Base-by-base conservation (phyloP, 1,140 invertebrate genomes). In the Apis laboriosa region DNA sequence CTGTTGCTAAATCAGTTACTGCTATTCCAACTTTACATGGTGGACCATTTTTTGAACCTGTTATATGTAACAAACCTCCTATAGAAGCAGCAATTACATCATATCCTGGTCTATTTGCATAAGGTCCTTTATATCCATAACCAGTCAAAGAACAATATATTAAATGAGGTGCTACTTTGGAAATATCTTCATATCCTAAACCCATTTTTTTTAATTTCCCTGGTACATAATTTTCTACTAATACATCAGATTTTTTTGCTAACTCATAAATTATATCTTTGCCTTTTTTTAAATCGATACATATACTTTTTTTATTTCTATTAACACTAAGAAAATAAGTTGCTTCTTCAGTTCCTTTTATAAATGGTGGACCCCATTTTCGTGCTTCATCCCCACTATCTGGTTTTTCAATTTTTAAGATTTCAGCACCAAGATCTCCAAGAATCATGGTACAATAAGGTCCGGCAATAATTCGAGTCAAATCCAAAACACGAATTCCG, bases 131-230 rank as follows among this genome's bases (percentile, higher is more conserved):
- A 1, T 96, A 95, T 0, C 99, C 99, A 94, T 97, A 99, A 1
- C 98, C 99, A 82, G 98, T 98, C 60, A 99, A 96, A 0, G 98
- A 98, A 94, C 98, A 99, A 90, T 99, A 99, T 80, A 99, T 97
- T 17, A 99, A 94, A 64, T 95, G 94, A 0, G 98, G 97, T 81
- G 97, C 97, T 13, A 97, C 89, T 76, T 94, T 89, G 21, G 95
- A 95, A 49, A 99, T 87, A 21, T 96, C 93, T 11, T 97, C 93
- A 92, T 98, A 99, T 43, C 97, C 98, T 70, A 99, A 92, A 11
- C 96, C 96, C 72, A 98, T 94, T 78, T 96, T 92, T 49, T 96
- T 95, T 83, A 99, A 92, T 89, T 98, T 98, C 1, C 98, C 98
- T 21, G 99, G 99, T 1, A 99, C 94, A 94, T 97, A 99, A 94